phyloP scores from a whole-genome alignment of 2,113 vertebrate genomes.

The Anolis sagrei region DNA sequence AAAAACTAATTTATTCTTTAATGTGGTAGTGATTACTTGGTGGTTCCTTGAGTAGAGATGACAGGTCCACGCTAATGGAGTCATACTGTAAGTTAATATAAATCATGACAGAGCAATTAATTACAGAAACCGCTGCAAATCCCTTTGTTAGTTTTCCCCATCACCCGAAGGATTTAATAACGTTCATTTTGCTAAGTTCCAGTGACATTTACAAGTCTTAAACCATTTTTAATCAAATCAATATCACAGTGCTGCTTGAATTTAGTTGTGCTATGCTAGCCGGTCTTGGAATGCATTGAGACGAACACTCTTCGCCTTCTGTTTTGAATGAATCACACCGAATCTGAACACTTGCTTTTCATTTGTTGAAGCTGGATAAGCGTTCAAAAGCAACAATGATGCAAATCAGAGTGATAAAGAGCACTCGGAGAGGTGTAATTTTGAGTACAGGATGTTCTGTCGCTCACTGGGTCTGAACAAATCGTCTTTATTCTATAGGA shows the following conservation, averaged over 20 bases:
- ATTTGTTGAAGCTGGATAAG: conserved; percentile 73
- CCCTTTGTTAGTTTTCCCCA: conserved; percentile 85
- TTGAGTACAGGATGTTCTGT: too few relatives aligned
- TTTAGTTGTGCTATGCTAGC: conserved; percentile 78
- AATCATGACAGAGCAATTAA: conserved; percentile 90
- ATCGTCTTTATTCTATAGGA: too few relatives aligned
- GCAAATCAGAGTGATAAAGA: conserved; percentile 50
- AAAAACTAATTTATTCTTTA: conserved; percentile 88
- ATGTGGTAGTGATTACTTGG: conserved; percentile 87
- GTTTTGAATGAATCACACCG: conserved; percentile 69
- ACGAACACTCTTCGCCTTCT: conserved; percentile 75
- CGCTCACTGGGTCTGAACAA: too few relatives aligned
- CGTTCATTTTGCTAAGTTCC: conserved; percentile 85
- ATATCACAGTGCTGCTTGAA: conserved; percentile 81
- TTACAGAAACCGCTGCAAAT: conserved; percentile 87
- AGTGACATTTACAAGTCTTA: conserved; percentile 88
- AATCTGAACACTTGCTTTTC: conserved; percentile 64
- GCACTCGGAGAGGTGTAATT: conserved; percentile 49
- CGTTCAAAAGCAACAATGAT: conserved; percentile 52
- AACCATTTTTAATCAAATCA: conserved; percentile 88
- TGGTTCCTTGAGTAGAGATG: conserved; percentile 85
- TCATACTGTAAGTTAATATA: conserved; percentile 89
- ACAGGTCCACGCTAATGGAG: conserved; percentile 87
- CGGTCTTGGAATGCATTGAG: conserved; percentile 72
- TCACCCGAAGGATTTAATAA: conserved; percentile 88